phyloP scores from a whole-genome alignment of 2,797 vertebrate genomes.

The Aselliscus stoliczkanus region DNA sequence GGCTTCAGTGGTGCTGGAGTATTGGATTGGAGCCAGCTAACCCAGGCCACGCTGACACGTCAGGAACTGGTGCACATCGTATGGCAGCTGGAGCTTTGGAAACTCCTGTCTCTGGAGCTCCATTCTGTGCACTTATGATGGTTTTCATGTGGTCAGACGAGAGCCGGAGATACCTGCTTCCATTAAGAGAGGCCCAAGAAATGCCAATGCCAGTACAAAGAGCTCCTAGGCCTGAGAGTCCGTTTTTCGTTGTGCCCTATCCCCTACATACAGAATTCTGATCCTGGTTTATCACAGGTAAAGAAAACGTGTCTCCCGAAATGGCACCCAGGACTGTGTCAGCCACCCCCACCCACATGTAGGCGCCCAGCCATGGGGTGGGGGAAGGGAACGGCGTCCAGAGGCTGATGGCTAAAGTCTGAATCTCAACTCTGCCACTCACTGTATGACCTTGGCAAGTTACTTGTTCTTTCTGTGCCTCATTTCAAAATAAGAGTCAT shows the following conservation, averaged over 20 bases:
- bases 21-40: neutral
- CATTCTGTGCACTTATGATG: neutral
- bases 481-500: neutral
- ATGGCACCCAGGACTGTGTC: neutral
- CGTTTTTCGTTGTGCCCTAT: neutral
- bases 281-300: neutral
- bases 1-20: neutral
- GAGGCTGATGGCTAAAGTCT: neutral
- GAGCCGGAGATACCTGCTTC: neutral
- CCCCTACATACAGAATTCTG: neutral
- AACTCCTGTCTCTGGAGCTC: neutral
- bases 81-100: neutral
- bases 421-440: neutral
- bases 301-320: neutral
- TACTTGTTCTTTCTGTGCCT: neutral
- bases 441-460: neutral
- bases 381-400: neutral
- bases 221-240: neutral
- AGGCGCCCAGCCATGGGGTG: neutral
- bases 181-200: neutral
- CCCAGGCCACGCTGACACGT: neutral
- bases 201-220: too few species aligned
- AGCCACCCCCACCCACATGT: neutral
- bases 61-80: too few species aligned
- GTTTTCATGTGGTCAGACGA: neutral